Evolutionary conservation across 35 echinoderm and acorn worm genomes (phyloP).

Genomic region (Apostichopus californicus): DNA sequence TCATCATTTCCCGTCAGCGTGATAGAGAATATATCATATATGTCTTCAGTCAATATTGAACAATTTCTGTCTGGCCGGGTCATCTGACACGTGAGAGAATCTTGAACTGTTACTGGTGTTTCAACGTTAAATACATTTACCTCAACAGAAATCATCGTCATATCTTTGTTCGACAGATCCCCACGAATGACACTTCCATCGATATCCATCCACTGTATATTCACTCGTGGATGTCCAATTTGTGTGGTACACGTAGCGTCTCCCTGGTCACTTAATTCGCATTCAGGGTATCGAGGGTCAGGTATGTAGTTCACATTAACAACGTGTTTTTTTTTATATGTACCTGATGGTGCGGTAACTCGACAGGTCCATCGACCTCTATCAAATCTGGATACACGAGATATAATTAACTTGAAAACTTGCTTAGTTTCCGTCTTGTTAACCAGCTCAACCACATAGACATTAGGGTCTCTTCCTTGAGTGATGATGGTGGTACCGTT

Average conservation of each 20-base stretch:
- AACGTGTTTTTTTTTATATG: neutral
- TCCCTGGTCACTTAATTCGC: neutral
- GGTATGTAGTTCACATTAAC: neutral
- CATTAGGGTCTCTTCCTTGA: neutral
- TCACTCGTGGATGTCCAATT: neutral
- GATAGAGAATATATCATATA: neutral
- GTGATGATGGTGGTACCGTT: too few relatives aligned
- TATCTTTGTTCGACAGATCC: too few relatives aligned
- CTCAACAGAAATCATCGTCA: too few relatives aligned
- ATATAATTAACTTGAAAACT: neutral
- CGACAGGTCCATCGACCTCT: neutral
- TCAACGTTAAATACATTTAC: too few relatives aligned
- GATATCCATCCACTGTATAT: neutral
- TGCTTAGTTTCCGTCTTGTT: neutral
- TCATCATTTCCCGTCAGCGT: neutral
- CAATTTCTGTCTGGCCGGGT: neutral
- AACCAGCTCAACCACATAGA: neutral
- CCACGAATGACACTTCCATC: neutral
- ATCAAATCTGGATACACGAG: neutral
- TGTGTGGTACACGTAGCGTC: neutral
- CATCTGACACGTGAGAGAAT: neutral
- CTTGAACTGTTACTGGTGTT: neutral
- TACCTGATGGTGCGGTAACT: neutral
- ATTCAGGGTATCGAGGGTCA: neutral
- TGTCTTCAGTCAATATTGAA: neutral